Evolutionary conservation across 2,113 vertebrate genomes (phyloP).

Genomic region (Sisor rabdophorus): DNA sequence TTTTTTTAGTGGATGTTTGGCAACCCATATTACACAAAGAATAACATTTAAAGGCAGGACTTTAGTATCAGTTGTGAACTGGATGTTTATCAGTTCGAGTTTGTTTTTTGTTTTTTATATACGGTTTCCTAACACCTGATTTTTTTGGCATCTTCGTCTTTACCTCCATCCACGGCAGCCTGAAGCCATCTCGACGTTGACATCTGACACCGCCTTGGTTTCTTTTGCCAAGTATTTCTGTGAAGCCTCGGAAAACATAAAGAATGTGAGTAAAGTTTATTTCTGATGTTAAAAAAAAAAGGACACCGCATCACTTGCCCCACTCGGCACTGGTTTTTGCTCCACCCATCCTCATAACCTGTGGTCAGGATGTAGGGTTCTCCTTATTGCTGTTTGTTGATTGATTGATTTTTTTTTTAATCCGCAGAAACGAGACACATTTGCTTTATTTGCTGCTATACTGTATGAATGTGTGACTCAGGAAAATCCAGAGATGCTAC

Average conservation of each 20-base stretch:
- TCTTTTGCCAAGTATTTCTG: constrained; percentile 95
- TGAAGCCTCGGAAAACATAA: constrained; percentile 80
- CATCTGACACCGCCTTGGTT: constrained; percentile 88
- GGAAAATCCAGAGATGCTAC: constrained; percentile 95
- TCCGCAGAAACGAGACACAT: constrained; percentile 82
- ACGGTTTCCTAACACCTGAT: no score
- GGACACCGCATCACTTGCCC: no score
- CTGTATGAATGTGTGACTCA: constrained; percentile 95
- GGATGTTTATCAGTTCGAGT: no score
- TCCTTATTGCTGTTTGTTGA: constrained; percentile 4
- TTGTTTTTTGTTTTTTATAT: no score
- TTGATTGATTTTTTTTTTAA: neutral
- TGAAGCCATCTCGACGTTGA: constrained; percentile 92
- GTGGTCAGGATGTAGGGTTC: constrained; percentile 11
- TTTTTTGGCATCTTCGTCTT: neutral
- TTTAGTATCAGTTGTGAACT: no score
- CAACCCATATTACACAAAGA: no score
- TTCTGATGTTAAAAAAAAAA: neutral
- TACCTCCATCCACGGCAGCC: constrained; percentile 68
- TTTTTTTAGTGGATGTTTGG: no score
- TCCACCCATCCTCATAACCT: constrained; percentile 12
- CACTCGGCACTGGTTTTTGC: neutral
- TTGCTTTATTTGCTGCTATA: constrained; percentile 88
- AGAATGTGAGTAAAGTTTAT: constrained; percentile 65
- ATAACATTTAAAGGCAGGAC: no score